Conservation (phyloP, 1,140 invertebrate species). For the Lepidurus packardi region DNA sequence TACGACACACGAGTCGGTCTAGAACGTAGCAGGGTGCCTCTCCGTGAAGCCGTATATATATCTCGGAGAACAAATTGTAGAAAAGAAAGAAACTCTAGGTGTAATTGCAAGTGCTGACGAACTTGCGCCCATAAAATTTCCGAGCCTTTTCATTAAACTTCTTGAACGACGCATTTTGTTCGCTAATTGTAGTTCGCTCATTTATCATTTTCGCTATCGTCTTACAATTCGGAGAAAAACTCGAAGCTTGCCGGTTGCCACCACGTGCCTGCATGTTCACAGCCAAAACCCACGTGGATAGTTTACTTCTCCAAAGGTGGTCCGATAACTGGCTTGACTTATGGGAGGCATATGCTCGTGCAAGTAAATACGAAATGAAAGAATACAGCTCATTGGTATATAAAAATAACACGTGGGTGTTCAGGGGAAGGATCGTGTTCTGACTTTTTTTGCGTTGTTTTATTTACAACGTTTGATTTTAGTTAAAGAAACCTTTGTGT, state of each 20-base stretch:
- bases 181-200: background rate
- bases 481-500: no score
- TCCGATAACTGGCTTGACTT: background rate
- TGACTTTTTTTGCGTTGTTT: background rate
- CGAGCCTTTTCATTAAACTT: background rate
- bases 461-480: background rate
- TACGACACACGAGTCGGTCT: background rate
- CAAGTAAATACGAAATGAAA: background rate
- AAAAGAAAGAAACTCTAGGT: background rate
- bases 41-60: background rate
- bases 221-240: background rate
- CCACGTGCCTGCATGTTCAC: background rate
- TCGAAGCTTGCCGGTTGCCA: background rate
- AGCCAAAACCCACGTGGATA: background rate
- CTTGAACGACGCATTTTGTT: background rate
- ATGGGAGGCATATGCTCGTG: background rate
- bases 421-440: background rate
- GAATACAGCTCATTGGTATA: conserved; percentile 7
- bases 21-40: conserved; percentile 20
- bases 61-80: background rate
- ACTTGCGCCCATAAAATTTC: background rate
- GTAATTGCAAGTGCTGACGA: background rate
- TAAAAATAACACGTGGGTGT: background rate
- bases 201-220: background rate
- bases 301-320: background rate